Evolutionary conservation across 2,113 vertebrate genomes (phyloP).

Genomic region (Protobothrops mucrosquamatus): DNA sequence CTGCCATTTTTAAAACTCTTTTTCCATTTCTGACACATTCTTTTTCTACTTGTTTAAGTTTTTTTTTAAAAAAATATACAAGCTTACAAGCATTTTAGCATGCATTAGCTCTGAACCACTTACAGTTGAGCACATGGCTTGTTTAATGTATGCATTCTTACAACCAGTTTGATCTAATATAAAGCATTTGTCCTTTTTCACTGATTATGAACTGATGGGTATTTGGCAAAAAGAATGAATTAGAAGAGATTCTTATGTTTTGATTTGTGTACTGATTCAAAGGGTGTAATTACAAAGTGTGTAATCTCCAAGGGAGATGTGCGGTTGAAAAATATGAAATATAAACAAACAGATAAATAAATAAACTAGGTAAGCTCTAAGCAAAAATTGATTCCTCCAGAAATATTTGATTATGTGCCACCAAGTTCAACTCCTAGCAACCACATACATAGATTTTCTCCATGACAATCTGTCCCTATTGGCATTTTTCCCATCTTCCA

Average conservation of each 20-base stretch:
- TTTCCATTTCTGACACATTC: neutral
- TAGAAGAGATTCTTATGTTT: neutral
- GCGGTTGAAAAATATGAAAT: neutral
- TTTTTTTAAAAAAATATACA: neutral
- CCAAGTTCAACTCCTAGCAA: neutral
- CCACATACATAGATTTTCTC: neutral
- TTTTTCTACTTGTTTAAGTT: neutral
- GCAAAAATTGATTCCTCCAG: neutral
- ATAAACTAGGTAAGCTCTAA: neutral
- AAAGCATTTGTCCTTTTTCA: neutral
- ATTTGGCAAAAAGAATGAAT: neutral
- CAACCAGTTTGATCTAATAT: neutral
- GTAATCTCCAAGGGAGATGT: neutral
- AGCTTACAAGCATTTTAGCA: neutral
- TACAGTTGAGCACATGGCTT: neutral
- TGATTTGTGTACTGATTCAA: neutral
- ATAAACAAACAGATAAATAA: neutral
- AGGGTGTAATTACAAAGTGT: neutral
- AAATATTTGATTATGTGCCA: neutral
- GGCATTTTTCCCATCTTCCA: neutral
- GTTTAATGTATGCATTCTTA: neutral
- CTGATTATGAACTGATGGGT: neutral
- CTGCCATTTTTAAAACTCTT: neutral
- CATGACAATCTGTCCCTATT: neutral
- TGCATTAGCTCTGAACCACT: neutral